Evolutionary conservation across 1,140 invertebrate genomes (phyloP).

Genomic region (Zaprionus capensis): DNA sequence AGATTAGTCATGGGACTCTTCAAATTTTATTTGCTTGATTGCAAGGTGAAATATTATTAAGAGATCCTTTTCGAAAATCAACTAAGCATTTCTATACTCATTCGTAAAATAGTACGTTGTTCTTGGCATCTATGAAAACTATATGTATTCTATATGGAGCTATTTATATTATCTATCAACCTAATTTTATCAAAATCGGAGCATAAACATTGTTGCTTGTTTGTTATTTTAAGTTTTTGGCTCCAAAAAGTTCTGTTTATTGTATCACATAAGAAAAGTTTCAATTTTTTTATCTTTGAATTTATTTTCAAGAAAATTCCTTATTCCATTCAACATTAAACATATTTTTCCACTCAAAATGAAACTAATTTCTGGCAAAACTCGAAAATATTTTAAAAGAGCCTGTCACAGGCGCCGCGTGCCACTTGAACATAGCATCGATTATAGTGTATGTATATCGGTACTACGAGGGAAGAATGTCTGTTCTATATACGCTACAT

Average conservation of each 20-base stretch:
- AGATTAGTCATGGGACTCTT: constrained; percentile 8
- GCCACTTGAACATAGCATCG: constrained; percentile 15
- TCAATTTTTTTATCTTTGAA: neutral
- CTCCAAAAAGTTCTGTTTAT: too few relatives aligned
- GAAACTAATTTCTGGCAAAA: constrained; percentile 1
- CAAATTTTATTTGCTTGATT: neutral
- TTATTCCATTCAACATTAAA: neutral
- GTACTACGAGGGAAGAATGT: neutral
- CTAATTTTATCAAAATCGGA: neutral
- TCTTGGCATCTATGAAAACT: neutral
- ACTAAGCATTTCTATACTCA: neutral
- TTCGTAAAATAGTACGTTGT: neutral
- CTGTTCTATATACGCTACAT: constrained; percentile 17
- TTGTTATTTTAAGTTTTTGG: neutral
- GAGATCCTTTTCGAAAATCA: neutral
- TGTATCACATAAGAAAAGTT: neutral
- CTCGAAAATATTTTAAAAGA: neutral
- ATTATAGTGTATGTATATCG: constrained; percentile 14
- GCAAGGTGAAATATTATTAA: neutral
- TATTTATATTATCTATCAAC: constrained; percentile 1
- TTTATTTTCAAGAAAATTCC: neutral
- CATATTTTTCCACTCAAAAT: neutral
- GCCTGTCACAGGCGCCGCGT: constrained; percentile 36
- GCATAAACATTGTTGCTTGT: constrained; percentile 1
- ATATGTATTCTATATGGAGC: neutral